Base-by-base conservation (phyloP, 1,140 invertebrate genomes). In the Apis dorsata region DNA sequence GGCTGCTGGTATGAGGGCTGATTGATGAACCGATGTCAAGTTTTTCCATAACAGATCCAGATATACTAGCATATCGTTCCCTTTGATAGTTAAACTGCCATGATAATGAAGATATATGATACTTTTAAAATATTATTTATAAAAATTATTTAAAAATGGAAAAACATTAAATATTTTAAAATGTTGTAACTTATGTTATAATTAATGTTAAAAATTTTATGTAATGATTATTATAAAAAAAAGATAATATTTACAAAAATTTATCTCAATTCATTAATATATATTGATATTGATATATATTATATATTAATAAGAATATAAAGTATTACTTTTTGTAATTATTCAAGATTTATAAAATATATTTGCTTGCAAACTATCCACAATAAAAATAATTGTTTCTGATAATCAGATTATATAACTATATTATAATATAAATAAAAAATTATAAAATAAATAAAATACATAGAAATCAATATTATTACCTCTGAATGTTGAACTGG, bases 41-140 rank as follows among this genome's bases (percentile, higher is more conserved):
- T 93, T 96, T 96, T 93, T 96, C 96, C 95, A 97, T 96, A 92
- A 97, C 94, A 77, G 97, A 97, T 86, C 96, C 96, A 81, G 97
- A 96, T 85, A 97, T 96, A 93, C 96, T 97, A 82, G 97, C 97
- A 93, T 95, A 97, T 94, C 96, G 97, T 95, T 97, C 97, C 88
- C 97, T 97, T 91, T 96, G 95, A 91, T 95, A 95, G 93, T 95
- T 96, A 94, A 94, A 95, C 95, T 96, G 93, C 90, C 83, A 88
- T 82, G 70, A 89, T 86, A 88, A 88, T 55, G 84, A 74, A 65
- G 81, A 88, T 53, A 88, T 15, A 83, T 55, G 77, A 77, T 69
- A 72, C n/a, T 83, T 79, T 85, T 85, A 81, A 73, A 87, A 72
- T 66, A 15, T 74, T 85, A 74, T 66, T 82, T 68, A 60, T 13